Percentiles rank a stretch among this genome's conserved stretches.
Evolutionary conservation across 2,888 invertebrate species (phyloP).

Genomic region (Scaeva pyrastri): DNA sequence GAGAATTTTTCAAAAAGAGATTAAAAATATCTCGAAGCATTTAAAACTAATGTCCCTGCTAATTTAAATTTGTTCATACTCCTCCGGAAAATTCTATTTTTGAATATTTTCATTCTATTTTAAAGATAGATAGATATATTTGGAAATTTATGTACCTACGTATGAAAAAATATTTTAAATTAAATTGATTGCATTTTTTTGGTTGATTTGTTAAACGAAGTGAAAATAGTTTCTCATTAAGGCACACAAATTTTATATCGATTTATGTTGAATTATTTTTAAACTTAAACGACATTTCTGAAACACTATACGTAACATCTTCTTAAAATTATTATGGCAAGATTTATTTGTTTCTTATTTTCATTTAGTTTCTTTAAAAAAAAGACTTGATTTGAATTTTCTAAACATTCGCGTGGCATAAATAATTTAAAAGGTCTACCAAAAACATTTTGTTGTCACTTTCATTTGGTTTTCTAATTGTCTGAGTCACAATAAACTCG

Average conservation of each 20-base stretch:
- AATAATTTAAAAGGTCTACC: conserved; percentile 7
- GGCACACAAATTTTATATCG: too few species aligned
- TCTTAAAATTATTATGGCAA: too few species aligned
- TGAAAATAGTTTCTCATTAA: too few species aligned
- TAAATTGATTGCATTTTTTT: too few species aligned
- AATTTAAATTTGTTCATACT: conserved; percentile 25
- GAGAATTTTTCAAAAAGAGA: not conserved
- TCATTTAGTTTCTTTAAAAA: too few species aligned
- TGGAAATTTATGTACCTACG: not conserved
- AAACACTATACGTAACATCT: too few species aligned
- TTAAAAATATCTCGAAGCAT: not conserved
- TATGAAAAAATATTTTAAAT: not conserved
- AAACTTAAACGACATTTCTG: too few species aligned
- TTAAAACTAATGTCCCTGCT: conserved; percentile 14
- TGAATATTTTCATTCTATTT: conserved; percentile 7
- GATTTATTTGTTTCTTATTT: too few species aligned
- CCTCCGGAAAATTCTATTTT: conserved; percentile 57
- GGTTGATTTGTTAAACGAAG: not conserved
- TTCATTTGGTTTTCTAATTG: conserved; percentile 16
- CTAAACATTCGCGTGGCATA: not conserved
- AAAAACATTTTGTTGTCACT: conserved; percentile 6
- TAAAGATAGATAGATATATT: not conserved
- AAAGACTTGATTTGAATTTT: too few species aligned
- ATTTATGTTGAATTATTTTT: too few species aligned
- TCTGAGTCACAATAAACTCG: conserved; percentile 4